A percentile compares a stretch with the other conserved stretches of the same genome.
phyloP scores from a whole-genome alignment of 2,113 vertebrate species.

The Nycticorax nycticorax region DNA sequence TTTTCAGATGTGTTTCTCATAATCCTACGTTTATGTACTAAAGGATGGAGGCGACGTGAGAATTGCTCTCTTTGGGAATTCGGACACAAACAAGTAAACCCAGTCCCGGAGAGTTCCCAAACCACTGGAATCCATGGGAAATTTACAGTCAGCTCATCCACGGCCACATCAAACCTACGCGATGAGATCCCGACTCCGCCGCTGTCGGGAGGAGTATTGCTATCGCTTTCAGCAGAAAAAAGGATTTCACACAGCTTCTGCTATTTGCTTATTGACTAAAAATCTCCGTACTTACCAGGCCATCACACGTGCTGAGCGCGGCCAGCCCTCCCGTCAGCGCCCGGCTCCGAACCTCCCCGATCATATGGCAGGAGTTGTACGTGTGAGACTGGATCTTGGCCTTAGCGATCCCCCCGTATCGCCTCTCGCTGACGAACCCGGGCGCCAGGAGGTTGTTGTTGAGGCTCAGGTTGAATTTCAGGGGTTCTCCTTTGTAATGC shows the following conservation, averaged over 20 bases:
- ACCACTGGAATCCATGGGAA: background rate
- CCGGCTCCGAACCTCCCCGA: constrained; percentile 83
- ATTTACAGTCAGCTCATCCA: background rate
- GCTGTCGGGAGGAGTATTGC: background rate
- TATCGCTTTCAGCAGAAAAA: background rate
- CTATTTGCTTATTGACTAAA: accelerated
- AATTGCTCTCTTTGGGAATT: background rate
- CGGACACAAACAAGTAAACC: background rate
- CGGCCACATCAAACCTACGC: accelerated
- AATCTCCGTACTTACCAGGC: constrained; percentile 82
- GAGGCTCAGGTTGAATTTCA: constrained; percentile 88
- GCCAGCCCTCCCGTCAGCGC: constrained; percentile 75
- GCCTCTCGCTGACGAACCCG: constrained; percentile 85
- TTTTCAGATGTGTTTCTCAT: background rate
- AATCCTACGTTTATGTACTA: accelerated
- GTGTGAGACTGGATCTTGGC: constrained; percentile 62
- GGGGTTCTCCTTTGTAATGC: constrained; percentile 71
- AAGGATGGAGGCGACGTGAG: background rate
- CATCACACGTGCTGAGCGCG: constrained; percentile 89
- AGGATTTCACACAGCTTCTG: no score
- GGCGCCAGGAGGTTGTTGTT: constrained; percentile 86
- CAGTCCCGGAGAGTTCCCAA: background rate
- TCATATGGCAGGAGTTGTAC: constrained; percentile 82
- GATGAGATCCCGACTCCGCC: background rate
- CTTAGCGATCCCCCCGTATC: constrained; percentile 73